These are phyloP conservation scores for Pseudorasbora parva DNA, from an alignment of 2,113 vertebrate genomes.

Conservation along the genomic window DNA sequence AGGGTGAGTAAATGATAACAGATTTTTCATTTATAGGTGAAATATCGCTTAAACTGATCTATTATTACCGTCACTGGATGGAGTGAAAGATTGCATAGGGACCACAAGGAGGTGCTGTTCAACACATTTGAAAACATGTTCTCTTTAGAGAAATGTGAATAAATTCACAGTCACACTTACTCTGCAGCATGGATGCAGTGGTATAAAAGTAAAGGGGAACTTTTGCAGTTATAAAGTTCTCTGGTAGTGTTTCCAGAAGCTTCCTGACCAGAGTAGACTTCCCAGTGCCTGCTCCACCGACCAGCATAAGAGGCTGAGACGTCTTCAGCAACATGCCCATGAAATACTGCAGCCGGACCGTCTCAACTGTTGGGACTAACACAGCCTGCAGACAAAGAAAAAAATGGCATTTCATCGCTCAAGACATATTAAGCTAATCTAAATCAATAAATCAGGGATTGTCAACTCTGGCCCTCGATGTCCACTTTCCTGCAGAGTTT, in stretches of 20 bases:
- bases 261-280: constrained; percentile 75
- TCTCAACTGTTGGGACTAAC: constrained; percentile 71
- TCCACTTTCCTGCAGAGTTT: too few relatives aligned
- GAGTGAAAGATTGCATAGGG: not conserved
- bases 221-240: constrained; percentile 69
- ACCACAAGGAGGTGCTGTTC: constrained; percentile 45
- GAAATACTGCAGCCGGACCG: constrained; percentile 73
- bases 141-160: not conserved
- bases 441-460: not conserved
- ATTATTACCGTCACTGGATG: not conserved
- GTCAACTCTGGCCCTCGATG: too few relatives aligned
- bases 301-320: constrained; percentile 69
- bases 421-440: not conserved
- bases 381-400: constrained; percentile 61
- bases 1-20: too few relatives aligned
- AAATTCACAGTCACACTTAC: constrained; percentile 39
- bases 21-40: too few relatives aligned
- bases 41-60: not conserved
- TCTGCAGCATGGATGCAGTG: constrained; percentile 67
- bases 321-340: constrained; percentile 75
- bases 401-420: not conserved
- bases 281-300: constrained; percentile 74
- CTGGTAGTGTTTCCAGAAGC: constrained; percentile 70
- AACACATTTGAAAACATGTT: constrained; percentile 4
- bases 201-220: constrained; percentile 75